A percentile compares a stretch with the other conserved stretches of the same genome.
Evolutionary conservation across 2,797 vertebrate genomes (phyloP).

Genomic region (Myioborus miniatus): DNA sequence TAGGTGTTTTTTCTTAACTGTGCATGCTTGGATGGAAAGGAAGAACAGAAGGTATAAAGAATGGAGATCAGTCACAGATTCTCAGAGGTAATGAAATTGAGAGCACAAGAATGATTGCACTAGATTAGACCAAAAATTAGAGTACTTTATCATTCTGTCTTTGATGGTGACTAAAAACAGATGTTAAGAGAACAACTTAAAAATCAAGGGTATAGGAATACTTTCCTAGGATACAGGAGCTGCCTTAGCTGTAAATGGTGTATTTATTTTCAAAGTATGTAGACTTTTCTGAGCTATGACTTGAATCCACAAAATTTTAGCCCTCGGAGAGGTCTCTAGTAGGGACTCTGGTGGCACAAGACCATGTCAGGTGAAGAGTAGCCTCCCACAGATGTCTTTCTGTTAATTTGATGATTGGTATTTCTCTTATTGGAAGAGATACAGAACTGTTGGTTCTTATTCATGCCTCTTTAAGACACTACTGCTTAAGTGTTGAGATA

Average conservation of each 20-base stretch:
- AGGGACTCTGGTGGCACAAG: neutral
- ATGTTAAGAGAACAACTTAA: neutral
- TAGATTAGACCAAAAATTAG: neutral
- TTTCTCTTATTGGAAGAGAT: neutral
- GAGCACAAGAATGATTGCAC: neutral
- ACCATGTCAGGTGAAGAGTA: neutral
- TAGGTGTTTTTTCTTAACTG: neutral
- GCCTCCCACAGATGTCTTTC: neutral
- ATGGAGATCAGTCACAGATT: neutral
- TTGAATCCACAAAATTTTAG: neutral
- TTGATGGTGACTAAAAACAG: neutral
- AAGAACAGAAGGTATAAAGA: neutral
- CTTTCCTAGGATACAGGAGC: neutral
- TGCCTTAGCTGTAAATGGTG: neutral
- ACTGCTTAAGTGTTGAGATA: neutral
- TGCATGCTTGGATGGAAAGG: neutral
- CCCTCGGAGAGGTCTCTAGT: neutral
- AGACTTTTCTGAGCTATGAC: neutral
- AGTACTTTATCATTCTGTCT: neutral
- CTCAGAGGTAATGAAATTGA: neutral
- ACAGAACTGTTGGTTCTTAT: neutral
- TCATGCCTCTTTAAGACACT: neutral
- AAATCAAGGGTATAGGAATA: neutral
- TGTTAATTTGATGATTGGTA: neutral
- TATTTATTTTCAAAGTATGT: neutral